Percentiles rank a stretch among this genome's conserved stretches.
Conservation (phyloP, 2,113 vertebrate species). For the Trochalopteron elliotii region DNA sequence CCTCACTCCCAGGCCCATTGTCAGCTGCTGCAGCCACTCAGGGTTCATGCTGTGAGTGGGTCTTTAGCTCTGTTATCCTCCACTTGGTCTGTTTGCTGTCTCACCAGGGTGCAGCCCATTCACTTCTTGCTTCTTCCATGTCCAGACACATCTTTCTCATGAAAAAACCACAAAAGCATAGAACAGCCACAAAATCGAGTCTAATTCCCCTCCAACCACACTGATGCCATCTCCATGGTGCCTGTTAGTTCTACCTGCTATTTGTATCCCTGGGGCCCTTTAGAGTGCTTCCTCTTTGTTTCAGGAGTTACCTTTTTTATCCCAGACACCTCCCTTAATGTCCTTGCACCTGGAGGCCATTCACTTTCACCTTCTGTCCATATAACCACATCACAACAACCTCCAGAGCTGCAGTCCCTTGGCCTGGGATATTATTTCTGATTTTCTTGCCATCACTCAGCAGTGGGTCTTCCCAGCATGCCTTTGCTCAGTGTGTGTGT, state of each 20-base stretch:
- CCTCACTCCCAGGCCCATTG: neutral
- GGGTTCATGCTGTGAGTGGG: neutral
- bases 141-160: neutral
- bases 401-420: neutral
- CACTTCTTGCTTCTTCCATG: accelerated
- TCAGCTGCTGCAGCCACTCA: neutral
- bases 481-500: neutral
- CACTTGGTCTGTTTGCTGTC: neutral
- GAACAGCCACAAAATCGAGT: neutral
- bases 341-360: neutral
- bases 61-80: neutral
- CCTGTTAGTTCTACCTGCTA: neutral
- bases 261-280: accelerated
- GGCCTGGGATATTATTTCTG: neutral
- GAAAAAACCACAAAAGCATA: neutral
- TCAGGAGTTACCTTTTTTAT: neutral
- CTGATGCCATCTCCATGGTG: neutral
- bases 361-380: neutral
- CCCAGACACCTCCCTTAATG: neutral
- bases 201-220: neutral
- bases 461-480: neutral
- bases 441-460: neutral
- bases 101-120: neutral
- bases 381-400: neutral
- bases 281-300: neutral